Base-by-base conservation (phyloP, 35 echinoderm and acorn worm species). In the Apostichopus californicus region DNA sequence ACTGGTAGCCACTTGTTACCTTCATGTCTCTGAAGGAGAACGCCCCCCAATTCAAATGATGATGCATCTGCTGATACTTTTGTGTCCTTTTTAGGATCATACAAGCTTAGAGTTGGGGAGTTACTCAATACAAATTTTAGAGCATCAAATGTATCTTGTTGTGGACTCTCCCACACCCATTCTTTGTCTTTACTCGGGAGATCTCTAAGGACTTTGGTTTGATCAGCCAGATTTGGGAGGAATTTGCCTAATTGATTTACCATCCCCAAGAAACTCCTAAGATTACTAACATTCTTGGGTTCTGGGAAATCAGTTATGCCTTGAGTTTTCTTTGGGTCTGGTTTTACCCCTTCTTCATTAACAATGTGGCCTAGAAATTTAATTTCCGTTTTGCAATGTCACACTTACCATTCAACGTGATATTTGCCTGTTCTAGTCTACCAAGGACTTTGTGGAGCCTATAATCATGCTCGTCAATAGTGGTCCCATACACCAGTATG, bases 351-450 rank as follows among this genome's bases (percentile, higher is more conserved):
- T 17, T 73, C 18, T 7, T 63, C 92, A 56, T 84, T 28, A 14
- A 93, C 23, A 1, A 93, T 14, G 9, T 93, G 92, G 18, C 96
- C 96, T 57, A 98, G 72, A 79, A 95, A 98, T 57, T 20, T 86
- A 46, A 93, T 86, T 3, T 12, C 54, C 8, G 10, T 70, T 56
- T 86, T 25, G 23, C 4, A 20, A 95, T 93, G 56, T 80, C 78
- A 77, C 92, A 98, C 86, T 95, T 98, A 9, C 93, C 75, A 80
- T 98, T 95, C 0, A 98, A 61, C 1, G 57, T 88, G 5, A 97
- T 61, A 7, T 86, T 63, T 26, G 88, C 91, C 25, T 91, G 18
- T 57, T 93, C 57, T 4, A 94, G 79, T 58, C 55, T 96, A 54
- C 77, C 28, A 9, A 96, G 79, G 24, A 93, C 92, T 9, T 57